Evolutionary conservation across 2,797 vertebrate genomes (phyloP), one percentile per base, ranked within the genome.

Genomic region (Kryptopterus vitreolus): DNA sequence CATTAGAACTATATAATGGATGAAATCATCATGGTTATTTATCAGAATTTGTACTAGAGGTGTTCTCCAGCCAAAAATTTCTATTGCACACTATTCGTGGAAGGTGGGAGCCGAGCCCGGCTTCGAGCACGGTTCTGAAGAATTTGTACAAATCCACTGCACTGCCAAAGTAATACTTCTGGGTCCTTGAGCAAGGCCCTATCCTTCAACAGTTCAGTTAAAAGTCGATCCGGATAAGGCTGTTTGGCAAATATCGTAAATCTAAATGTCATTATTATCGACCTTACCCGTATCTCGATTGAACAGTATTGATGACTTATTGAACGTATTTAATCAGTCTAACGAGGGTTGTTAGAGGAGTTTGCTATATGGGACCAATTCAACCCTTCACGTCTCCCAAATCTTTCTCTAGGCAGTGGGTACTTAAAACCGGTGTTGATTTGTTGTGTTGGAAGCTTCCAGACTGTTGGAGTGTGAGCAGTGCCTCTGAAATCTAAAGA

Each of bases 401-500:
- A 50, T 11, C 16, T 29, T n/a, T 26, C 8, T 70, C 46, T 16
- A 68, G 65, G 1, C 3, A 20, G 4, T 71, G 18, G 18, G 9
- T 50, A 71, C 8, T 69, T 18, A 5, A 48, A 70, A 52, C 20
- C 1, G 5, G 11, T 57, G 11, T 15, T 35, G 48, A n/a, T 57
- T 57, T 58, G 52, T 58, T 24, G 26, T 38, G 1, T 20, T 65
- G 61, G 29, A 65, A 29, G 24, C 5, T 53, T 52, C 46, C 10
- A 4, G 46, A 20, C 46, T 1, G 1, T 3, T 26, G 61, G 43
- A 53, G 46, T 63, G 38, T 65, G 15, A 57, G 24, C 12, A 1
- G 57, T 62, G 46, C 11, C 24, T 77, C 15, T 69, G 52, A 46
- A 29, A 61, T 77, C 35, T 5, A 20, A 35, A 79, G 52, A 59